Conservation (phyloP, 2,797 vertebrate genomes). For the Brachyalestes nurse region DNA sequence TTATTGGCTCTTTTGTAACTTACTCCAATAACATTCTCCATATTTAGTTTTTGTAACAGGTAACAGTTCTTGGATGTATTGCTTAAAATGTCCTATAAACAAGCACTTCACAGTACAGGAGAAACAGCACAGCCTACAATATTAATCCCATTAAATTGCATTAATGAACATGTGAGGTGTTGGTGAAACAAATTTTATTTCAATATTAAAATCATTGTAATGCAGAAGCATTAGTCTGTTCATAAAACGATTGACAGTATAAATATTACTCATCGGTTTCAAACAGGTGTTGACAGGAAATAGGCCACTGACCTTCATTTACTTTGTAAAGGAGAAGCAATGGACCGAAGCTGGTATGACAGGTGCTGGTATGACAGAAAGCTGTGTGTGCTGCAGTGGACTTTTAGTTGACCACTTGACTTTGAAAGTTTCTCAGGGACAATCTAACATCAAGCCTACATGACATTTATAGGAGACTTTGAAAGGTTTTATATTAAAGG, state of each 20-base stretch:
- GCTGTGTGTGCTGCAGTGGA: no score
- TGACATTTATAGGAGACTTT: no score
- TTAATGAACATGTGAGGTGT: not conserved
- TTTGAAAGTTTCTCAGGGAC: no score
- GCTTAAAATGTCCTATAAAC: no score
- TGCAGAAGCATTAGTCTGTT: not conserved
- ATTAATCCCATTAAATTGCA: not conserved
- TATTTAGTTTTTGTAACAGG: no score
- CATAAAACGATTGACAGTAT: not conserved
- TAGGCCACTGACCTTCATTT: not conserved
- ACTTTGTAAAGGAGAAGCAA: not conserved
- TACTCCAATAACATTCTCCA: no score
- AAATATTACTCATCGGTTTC: no score
- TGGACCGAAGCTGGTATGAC: not conserved
- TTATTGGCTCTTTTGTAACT: no score
- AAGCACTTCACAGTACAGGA: not conserved
- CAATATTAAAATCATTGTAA: not conserved
- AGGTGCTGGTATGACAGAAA: not conserved
- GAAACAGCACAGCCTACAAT: not conserved
- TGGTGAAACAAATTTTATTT: not conserved
- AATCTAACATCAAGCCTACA: no score
- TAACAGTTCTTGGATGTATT: not conserved
- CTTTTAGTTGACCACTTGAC: no score
- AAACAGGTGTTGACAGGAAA: constrained; percentile 29
- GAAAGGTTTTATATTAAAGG: no score